Evolutionary conservation across 2,888 invertebrate species (phyloP).

Genomic region (Brachypalpus laphriformis): DNA sequence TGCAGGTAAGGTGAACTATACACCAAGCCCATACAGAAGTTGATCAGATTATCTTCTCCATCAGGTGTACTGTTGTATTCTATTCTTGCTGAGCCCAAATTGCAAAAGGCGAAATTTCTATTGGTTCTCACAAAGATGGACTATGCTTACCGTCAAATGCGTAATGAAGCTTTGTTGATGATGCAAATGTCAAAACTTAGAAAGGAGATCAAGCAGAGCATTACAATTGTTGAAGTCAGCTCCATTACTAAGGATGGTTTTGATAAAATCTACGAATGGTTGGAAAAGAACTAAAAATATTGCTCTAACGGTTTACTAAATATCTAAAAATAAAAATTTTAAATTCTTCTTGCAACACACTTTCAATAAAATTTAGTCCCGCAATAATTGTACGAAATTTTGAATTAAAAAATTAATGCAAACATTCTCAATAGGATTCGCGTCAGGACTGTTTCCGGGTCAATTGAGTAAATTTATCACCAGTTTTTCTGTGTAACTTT

Average conservation of each 20-base stretch:
- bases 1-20: slow-evolving; percentile 83
- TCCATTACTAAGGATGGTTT: slow-evolving; percentile 89
- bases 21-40: neutral
- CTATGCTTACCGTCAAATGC: slow-evolving; percentile 92
- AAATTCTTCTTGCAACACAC: too few species aligned
- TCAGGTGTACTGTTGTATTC: slow-evolving; percentile 90
- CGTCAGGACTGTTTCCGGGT: too few species aligned
- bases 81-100: slow-evolving; percentile 88
- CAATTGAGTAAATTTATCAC: too few species aligned
- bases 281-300: slow-evolving; percentile 79
- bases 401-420: too few species aligned
- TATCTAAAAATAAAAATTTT: too few species aligned
- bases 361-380: too few species aligned
- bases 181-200: slow-evolving; percentile 88
- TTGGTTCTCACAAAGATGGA: slow-evolving; percentile 93
- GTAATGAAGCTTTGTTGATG: slow-evolving; percentile 93
- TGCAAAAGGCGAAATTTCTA: slow-evolving; percentile 87
- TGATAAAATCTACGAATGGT: slow-evolving; percentile 87
- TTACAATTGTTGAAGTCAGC: slow-evolving; percentile 89
- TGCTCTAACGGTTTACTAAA: too few species aligned
- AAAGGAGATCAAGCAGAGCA: slow-evolving; percentile 87
- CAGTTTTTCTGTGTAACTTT: too few species aligned
- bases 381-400: too few species aligned
- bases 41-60: neutral
- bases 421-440: too few species aligned